Conservation (phyloP, 2,113 vertebrate species). For the Leiothrix lutea region DNA sequence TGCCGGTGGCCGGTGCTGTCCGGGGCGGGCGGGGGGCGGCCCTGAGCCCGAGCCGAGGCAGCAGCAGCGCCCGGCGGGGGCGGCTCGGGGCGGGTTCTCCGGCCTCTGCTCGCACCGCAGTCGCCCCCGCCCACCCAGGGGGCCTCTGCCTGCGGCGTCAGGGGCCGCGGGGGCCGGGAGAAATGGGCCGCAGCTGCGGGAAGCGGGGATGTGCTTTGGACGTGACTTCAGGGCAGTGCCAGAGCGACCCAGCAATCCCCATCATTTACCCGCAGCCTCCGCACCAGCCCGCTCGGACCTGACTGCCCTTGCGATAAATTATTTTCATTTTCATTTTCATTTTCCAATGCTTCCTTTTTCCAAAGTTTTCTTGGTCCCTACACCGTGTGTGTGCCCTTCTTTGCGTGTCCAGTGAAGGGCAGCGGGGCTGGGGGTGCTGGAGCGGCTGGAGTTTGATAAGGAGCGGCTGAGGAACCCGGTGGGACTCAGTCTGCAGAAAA, state of each 20-base stretch:
- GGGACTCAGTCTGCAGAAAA: background rate
- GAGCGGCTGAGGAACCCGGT: background rate
- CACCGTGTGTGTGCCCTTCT: background rate
- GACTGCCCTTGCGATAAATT: background rate
- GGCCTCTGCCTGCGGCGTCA: background rate
- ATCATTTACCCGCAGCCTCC: too few species aligned
- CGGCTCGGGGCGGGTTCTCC: background rate
- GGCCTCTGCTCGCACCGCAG: background rate
- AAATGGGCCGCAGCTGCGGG: background rate
- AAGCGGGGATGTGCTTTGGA: background rate
- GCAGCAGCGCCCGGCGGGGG: background rate
- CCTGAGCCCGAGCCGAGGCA: too few species aligned
- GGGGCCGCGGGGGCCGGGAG: too few species aligned
- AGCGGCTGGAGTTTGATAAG: too few species aligned
- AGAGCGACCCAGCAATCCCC: background rate
- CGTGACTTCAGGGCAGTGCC: background rate
- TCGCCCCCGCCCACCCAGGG: too few species aligned
- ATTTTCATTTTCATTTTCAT: background rate
- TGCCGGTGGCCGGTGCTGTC: background rate
- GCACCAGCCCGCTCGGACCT: background rate
- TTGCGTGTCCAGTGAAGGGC: background rate
- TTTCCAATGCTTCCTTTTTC: background rate
- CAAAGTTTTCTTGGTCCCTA: background rate
- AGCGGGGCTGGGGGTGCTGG: rapidly evolving
- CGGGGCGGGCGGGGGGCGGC: background rate